Evolutionary conservation across 1,140 invertebrate genomes (phyloP).

Genomic region (Neuroterus valhalla): DNA sequence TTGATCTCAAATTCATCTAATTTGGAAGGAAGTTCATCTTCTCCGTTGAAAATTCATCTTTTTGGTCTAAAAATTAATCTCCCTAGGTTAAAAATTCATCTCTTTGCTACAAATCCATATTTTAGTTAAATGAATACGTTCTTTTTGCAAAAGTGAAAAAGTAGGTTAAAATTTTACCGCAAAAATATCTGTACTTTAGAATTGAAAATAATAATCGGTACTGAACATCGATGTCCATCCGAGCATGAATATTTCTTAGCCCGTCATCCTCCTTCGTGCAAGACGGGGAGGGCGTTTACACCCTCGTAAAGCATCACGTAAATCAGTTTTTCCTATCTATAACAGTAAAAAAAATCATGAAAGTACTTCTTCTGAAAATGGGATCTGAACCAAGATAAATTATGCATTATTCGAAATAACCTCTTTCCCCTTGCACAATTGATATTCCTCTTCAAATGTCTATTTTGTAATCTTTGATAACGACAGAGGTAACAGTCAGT

Average conservation of each 20-base stretch:
- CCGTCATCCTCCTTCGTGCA: conserved; percentile 14
- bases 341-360: conserved; percentile 36
- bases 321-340: conserved; percentile 33
- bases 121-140: too few relatives aligned
- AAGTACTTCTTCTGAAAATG: conserved; percentile 7
- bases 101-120: too few relatives aligned
- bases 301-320: conserved; percentile 38
- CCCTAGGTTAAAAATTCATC: too few relatives aligned
- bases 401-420: conserved; percentile 2
- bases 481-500: too few relatives aligned
- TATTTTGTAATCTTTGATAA: not conserved
- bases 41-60: too few relatives aligned
- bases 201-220: conserved; percentile 8
- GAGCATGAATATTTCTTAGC: not conserved
- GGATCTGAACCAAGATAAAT: conserved; percentile 36
- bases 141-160: too few relatives aligned
- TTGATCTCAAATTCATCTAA: too few relatives aligned
- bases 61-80: too few relatives aligned
- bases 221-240: not conserved
- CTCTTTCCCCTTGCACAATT: not conserved
- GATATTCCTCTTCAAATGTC: conserved; percentile 3
- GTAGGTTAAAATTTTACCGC: too few relatives aligned
- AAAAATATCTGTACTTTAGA: not conserved
- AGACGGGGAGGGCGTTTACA: conserved; percentile 31
- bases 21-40: too few relatives aligned